These are phyloP conservation scores for Epicampocera succincta DNA, from an alignment of 2,888 invertebrate species.

Conservation along the genomic window DNA sequence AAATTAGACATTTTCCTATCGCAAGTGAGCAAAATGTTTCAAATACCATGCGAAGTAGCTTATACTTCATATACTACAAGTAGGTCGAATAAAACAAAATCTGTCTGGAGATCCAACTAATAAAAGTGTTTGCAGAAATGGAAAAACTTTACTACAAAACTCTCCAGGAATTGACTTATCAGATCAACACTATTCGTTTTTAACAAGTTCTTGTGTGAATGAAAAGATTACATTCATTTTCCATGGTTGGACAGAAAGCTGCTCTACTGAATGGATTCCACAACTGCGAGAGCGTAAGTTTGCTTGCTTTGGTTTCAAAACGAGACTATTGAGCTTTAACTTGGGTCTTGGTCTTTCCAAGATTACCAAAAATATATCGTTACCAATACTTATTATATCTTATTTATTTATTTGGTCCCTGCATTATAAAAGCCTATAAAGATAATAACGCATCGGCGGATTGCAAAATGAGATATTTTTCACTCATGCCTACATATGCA, in stretches of 20 bases:
- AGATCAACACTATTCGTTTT: not conserved
- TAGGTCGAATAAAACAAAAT: conserved; percentile 31
- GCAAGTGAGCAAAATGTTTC: not conserved
- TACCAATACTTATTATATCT: too few relatives aligned
- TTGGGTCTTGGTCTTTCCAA: too few relatives aligned
- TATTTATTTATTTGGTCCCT: too few relatives aligned
- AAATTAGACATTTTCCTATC: conserved; percentile 24
- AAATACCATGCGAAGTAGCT: conserved; percentile 46
- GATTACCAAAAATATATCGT: too few relatives aligned
- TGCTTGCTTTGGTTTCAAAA: not conserved
- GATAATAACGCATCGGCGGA: too few relatives aligned
- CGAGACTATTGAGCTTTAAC: not conserved
- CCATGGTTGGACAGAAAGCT: conserved; percentile 80
- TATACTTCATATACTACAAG: conserved; percentile 67
- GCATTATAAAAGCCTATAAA: too few relatives aligned
- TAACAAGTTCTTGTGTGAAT: conserved; percentile 58
- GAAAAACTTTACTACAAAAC: conserved; percentile 38
- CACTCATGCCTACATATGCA: too few relatives aligned
- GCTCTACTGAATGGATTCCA: conserved; percentile 77
- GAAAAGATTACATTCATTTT: conserved; percentile 79
- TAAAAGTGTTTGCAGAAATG: conserved; percentile 56
- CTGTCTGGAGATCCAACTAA: not conserved
- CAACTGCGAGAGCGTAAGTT: conserved; percentile 76
- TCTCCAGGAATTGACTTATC: conserved; percentile 11
- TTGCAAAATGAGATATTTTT: too few relatives aligned